These are phyloP conservation scores for Talpa occidentalis DNA, from an alignment of 2,113 vertebrate species.

Conservation along the genomic window DNA sequence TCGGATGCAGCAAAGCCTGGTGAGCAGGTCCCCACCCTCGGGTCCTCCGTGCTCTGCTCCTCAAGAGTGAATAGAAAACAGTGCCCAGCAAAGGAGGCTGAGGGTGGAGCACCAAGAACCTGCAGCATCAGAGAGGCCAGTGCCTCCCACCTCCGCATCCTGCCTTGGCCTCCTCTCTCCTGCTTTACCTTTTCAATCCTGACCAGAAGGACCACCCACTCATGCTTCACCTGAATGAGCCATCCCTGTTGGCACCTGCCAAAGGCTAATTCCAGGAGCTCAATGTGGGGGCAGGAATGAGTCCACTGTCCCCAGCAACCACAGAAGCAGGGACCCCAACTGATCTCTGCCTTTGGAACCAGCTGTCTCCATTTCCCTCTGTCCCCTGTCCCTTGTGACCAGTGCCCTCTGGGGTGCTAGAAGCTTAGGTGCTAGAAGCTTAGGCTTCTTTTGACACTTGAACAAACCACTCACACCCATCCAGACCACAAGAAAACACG, in stretches of 20 bases:
- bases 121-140: rapidly evolving
- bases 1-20: not conserved
- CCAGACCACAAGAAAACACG: not conserved
- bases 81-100: not conserved
- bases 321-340: not conserved
- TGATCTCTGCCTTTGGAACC: not conserved
- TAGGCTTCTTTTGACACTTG: not conserved
- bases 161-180: not conserved
- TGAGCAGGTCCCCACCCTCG: rapidly evolving
- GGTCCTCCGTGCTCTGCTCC: not conserved
- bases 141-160: not conserved
- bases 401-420: not conserved
- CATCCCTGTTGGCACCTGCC: rapidly evolving
- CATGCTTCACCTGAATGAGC: not conserved
- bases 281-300: not conserved
- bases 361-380: not conserved
- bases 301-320: rapidly evolving
- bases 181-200: not conserved
- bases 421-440: not conserved
- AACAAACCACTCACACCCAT: not conserved
- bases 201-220: not conserved
- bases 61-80: not conserved
- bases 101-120: not conserved
- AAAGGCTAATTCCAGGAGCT: not conserved
- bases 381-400: not conserved